A percentile compares a stretch with the other conserved stretches of the same genome.
These are phyloP conservation scores for Hydrophis major DNA, from an alignment of 2,797 vertebrate species.

Conservation along the genomic window DNA sequence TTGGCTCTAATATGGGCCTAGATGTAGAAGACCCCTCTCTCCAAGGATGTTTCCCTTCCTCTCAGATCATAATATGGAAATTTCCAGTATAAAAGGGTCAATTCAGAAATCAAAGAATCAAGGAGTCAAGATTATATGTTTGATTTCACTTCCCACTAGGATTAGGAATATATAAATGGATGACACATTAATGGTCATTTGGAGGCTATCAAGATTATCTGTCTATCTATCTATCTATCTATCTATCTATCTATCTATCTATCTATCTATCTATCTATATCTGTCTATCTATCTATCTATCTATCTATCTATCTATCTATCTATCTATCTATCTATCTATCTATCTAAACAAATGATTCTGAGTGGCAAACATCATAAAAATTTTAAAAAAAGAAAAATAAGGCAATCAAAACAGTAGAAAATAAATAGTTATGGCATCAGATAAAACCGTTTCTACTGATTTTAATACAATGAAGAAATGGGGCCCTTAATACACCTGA, in stretches of 20 bases:
- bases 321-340: no score
- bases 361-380: background rate
- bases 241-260: background rate
- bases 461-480: background rate
- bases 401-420: background rate
- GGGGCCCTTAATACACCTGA: background rate
- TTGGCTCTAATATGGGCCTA: no score
- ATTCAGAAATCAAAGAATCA: background rate
- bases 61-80: no score
- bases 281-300: no score
- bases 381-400: background rate
- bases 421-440: background rate
- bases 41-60: no score
- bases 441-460: background rate
- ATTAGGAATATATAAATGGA: background rate
- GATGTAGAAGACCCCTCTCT: no score
- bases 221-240: no score
- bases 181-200: background rate
- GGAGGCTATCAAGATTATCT: background rate
- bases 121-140: background rate
- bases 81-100: background rate
- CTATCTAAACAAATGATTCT: background rate
- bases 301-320: no score
- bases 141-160: background rate
- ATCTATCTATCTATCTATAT: no score